Evolutionary conservation across 2,888 invertebrate genomes (phyloP).

Genomic region (Polymixis flavicincta): DNA sequence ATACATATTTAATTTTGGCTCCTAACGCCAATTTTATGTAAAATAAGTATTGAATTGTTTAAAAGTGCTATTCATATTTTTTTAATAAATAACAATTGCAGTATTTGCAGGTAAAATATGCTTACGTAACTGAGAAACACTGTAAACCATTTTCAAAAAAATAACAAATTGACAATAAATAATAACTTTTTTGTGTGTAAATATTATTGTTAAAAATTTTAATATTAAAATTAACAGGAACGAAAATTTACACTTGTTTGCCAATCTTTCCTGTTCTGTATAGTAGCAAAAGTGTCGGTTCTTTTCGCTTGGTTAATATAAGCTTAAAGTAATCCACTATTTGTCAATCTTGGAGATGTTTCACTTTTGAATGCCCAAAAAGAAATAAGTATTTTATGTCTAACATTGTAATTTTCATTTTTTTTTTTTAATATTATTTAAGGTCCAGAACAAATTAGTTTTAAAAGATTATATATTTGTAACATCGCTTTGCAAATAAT

Average conservation of each 20-base stretch:
- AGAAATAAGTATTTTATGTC: background rate
- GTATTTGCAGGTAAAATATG: background rate
- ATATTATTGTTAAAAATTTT: constrained; percentile 62
- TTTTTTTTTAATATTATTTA: constrained; percentile 6
- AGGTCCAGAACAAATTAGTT: constrained; percentile 37
- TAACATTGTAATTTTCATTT: background rate
- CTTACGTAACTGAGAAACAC: constrained; percentile 15
- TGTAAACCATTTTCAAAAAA: constrained; percentile 62
- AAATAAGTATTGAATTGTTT: background rate
- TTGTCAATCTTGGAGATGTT: constrained; percentile 15
- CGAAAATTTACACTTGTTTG: constrained; percentile 32
- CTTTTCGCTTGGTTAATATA: constrained; percentile 13
- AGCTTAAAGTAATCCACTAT: constrained; percentile 12
- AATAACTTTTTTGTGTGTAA: constrained; percentile 62
- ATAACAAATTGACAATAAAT: constrained; percentile 75
- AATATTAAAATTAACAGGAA: constrained; percentile 31
- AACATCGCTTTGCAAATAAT: background rate
- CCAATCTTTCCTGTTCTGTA: constrained; percentile 11
- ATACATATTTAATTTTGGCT: background rate
- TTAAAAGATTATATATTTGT: background rate
- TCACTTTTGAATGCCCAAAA: constrained; percentile 33
- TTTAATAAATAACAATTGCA: background rate
- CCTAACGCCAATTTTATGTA: background rate
- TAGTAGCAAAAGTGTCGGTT: constrained; percentile 1
- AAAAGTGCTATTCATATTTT: background rate